Base-by-base conservation (phyloP, 2,113 vertebrate genomes). In the Oxyura jamaicensis region DNA sequence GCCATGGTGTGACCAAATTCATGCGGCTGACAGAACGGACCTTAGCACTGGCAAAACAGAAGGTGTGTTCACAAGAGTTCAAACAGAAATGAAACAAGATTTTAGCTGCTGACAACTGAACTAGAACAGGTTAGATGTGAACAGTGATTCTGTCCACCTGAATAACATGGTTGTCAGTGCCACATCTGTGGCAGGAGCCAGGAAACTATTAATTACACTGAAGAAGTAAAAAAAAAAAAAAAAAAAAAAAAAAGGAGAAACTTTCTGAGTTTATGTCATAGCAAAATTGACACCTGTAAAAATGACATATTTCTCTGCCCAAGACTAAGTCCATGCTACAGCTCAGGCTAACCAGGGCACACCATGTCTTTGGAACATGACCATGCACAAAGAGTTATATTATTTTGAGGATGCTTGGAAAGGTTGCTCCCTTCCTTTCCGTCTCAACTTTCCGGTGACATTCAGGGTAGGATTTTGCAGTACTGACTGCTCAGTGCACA, bases 41-140 rank as follows among this genome's bases (percentile, higher is more conserved):
- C 4, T 48, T 15, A 95, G 15, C 52, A 88, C 29, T 21, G 53
- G 84, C 56, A 77, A 88, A 95, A 65, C 6, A 73, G 75, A 60
- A 87, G 46, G 21, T 67, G 20, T 52, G 29, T 60, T 95, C 84
- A 74, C 39, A 28, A 75, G 63, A 92, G 60, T 63, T 72, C 69
- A 91, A 88, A 50, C 33, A 87, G 67, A 93, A 83, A 76, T 53
- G 17, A 86, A 93, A 48, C 10, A 73, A 87, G 53, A 65, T 53
- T 92, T 91, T 58, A 74, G 66, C 81, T 83, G 4, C 58, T 96
- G 91, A 68, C 44, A 91, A 41, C 36, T 42, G 71, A 90, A 93
- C 36, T 36, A 41, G 77, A 94, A 83, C 44, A 90, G 68, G 76
- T 81, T 95, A 81, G 56, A 48, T 4, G 13, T 84, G 86, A 95